These are phyloP conservation scores for Vipera latastei DNA, from an alignment of 2,797 vertebrate genomes.

Conservation along the genomic window DNA sequence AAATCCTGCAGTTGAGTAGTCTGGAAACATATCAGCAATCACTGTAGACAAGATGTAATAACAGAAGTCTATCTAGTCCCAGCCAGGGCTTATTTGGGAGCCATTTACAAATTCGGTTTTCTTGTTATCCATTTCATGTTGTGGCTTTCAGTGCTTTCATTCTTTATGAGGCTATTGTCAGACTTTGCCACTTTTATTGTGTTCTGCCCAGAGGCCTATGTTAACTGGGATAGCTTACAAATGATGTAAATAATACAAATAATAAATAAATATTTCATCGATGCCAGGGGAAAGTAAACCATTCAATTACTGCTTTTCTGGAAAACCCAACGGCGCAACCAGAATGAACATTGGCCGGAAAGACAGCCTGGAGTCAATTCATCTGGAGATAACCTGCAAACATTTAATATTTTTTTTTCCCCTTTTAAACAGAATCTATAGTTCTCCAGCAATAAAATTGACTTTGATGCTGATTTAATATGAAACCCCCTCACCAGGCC, in stretches of 20 bases:
- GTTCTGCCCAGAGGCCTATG: neutral
- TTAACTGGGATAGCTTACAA: neutral
- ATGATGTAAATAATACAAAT: neutral
- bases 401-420: constrained; percentile 1
- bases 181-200: neutral
- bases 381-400: constrained; percentile 44
- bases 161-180: neutral
- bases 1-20: neutral
- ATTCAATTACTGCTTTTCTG: neutral
- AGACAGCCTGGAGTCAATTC: constrained; percentile 14
- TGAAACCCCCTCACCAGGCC: constrained; percentile 65
- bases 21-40: neutral
- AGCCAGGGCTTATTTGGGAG: neutral
- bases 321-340: neutral
- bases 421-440: constrained; percentile 20
- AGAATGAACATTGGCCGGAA: constrained; percentile 22
- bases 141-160: neutral
- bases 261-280: neutral
- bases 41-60: neutral
- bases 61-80: neutral
- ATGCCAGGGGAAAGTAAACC: fast-evolving
- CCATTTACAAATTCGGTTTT: neutral
- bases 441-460: constrained; percentile 65
- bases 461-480: constrained; percentile 70
- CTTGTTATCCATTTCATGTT: neutral